Percentiles rank a stretch among this genome's conserved stretches.
These are phyloP conservation scores for Trinectes maculatus DNA, from an alignment of 2,113 vertebrate species.

Conservation along the genomic window DNA sequence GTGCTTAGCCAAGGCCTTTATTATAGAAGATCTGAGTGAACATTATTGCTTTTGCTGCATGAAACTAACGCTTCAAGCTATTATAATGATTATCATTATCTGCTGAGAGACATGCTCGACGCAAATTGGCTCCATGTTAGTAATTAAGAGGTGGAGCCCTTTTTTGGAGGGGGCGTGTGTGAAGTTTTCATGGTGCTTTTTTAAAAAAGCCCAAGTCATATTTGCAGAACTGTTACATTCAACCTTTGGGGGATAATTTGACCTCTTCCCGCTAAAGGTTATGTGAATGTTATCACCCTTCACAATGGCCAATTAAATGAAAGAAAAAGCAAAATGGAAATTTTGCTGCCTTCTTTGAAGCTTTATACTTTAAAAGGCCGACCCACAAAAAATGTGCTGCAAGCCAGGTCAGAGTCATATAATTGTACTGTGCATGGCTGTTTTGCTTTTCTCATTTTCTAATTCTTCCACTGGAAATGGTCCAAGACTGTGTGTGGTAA, in stretches of 20 bases:
- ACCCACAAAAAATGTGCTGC: slow-evolving; percentile 10
- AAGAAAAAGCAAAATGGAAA: slow-evolving; percentile 28
- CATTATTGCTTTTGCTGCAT: slow-evolving; percentile 76
- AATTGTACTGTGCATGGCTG: slow-evolving; percentile 7
- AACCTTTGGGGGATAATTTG: slow-evolving; percentile 57
- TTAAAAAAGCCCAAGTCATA: slow-evolving; percentile 28
- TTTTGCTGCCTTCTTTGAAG: slow-evolving; percentile 42
- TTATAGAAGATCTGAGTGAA: slow-evolving; percentile 74
- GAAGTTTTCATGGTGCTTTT: slow-evolving; percentile 60
- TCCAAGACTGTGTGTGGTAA: slow-evolving; percentile 43
- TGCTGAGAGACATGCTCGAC: slow-evolving; percentile 71
- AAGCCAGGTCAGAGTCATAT: slow-evolving; percentile 33
- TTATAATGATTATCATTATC: slow-evolving; percentile 81
- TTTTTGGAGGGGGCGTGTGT: slow-evolving; percentile 39
- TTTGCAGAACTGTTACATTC: slow-evolving; percentile 54
- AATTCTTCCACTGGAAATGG: slow-evolving; percentile 37
- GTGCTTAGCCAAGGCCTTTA: slow-evolving; percentile 71
- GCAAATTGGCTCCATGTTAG: slow-evolving; percentile 75
- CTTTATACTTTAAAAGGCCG: slow-evolving; percentile 15
- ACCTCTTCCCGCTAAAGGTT: slow-evolving; percentile 52
- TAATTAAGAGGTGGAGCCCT: slow-evolving; percentile 73
- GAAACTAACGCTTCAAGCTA: slow-evolving; percentile 77
- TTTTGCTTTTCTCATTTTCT: slow-evolving; percentile 14
- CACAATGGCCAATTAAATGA: slow-evolving; percentile 56
- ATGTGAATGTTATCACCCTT: slow-evolving; percentile 61